A percentile compares a stretch with the other conserved stretches of the same genome.
Evolutionary conservation across 2,888 invertebrate genomes (phyloP).

Genomic region (Habrosyne pyritoides): DNA sequence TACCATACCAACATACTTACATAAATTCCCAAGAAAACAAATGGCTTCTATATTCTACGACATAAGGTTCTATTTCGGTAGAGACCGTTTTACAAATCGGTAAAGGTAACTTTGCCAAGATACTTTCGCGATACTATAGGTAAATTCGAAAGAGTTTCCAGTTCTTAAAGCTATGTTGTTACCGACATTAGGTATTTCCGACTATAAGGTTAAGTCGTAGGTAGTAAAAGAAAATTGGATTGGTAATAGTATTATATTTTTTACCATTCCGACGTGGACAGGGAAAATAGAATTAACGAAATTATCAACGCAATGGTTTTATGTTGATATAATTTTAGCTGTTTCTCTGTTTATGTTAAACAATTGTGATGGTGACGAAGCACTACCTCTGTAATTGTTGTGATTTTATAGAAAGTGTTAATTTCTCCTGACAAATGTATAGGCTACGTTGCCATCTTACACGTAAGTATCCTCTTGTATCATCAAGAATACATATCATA

Average conservation of each 20-base stretch:
- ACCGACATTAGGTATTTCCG: slow-evolving; percentile 39
- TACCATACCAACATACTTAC: slow-evolving; percentile 36
- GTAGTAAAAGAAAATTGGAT: slow-evolving; percentile 62
- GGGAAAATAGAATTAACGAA: slow-evolving; percentile 42
- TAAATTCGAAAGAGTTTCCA: slow-evolving; percentile 74
- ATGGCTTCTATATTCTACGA: slow-evolving; percentile 6
- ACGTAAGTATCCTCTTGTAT: too few relatives aligned
- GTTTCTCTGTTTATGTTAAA: not conserved
- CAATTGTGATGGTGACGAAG: too few relatives aligned
- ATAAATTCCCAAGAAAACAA: slow-evolving; percentile 13
- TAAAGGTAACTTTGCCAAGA: slow-evolving; percentile 42
- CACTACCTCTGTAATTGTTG: too few relatives aligned
- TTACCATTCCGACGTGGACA: slow-evolving; percentile 43
- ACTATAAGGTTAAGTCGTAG: slow-evolving; percentile 48
- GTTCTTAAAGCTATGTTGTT: slow-evolving; percentile 57
- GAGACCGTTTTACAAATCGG: slow-evolving; percentile 16
- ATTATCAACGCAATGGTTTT: slow-evolving; percentile 32
- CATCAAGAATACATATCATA: too few relatives aligned
- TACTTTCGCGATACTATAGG: slow-evolving; percentile 68
- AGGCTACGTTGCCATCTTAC: too few relatives aligned
- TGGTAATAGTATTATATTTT: slow-evolving; percentile 55
- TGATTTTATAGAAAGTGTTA: too few relatives aligned
- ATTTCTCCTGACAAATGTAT: too few relatives aligned
- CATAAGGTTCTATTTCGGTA: slow-evolving; percentile 37
- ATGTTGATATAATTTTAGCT: slow-evolving; percentile 9